phyloP scores from a whole-genome alignment of 2,797 vertebrate genomes.

The Cyclopterus lumpus region DNA sequence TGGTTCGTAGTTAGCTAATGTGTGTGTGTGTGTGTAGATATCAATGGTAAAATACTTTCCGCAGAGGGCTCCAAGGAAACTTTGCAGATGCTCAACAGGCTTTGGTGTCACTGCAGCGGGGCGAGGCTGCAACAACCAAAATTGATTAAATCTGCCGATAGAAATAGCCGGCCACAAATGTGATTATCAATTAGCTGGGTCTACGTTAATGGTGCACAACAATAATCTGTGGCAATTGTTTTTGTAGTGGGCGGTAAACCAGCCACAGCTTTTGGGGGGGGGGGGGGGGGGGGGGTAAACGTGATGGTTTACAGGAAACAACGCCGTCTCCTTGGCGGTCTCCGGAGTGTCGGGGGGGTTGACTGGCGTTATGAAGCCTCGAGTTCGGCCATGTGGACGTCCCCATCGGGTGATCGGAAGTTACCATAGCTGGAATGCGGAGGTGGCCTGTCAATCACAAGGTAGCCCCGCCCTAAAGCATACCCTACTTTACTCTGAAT shows the following conservation, averaged over 20 bases:
- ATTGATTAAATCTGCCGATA: not conserved
- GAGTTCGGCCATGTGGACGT: too few relatives aligned
- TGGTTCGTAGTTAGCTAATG: not conserved
- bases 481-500: too few relatives aligned
- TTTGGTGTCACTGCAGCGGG: not conserved
- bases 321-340: not conserved
- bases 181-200: not conserved
- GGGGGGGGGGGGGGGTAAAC: too few relatives aligned
- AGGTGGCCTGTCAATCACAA: too few relatives aligned
- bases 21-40: not conserved
- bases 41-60: not conserved
- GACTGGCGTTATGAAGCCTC: too few relatives aligned
- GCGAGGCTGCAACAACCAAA: too few relatives aligned
- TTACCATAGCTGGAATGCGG: not conserved
- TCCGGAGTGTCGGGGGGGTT: not conserved
- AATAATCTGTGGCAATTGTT: not conserved
- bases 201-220: not conserved
- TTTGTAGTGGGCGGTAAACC: not conserved
- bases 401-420: not conserved
- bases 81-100: not conserved
- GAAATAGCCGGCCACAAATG: not conserved
- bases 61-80: not conserved
- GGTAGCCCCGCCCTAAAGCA: too few relatives aligned
- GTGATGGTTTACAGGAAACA: not conserved
- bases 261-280: not conserved